Percentiles rank a stretch among this genome's conserved stretches.
phyloP scores from a whole-genome alignment of 2,113 vertebrate species.

The Artemisiospiza belli region DNA sequence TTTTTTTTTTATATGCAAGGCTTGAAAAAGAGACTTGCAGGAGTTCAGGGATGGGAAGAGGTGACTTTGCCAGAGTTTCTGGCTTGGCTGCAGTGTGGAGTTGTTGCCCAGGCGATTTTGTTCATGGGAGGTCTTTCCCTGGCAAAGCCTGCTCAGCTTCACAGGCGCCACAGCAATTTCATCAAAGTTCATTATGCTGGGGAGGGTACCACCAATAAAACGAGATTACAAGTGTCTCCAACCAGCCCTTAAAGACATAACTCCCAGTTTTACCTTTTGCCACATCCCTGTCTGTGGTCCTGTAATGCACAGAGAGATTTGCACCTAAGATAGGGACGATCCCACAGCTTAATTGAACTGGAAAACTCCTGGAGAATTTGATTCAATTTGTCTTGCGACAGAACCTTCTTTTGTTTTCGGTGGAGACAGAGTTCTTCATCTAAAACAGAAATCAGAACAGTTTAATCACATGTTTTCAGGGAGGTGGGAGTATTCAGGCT shows the following conservation, averaged over 20 bases:
- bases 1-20: background rate
- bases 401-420: conserved; percentile 39
- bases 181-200: conserved; percentile 79
- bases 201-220: conserved; percentile 77
- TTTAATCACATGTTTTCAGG: conserved; percentile 54
- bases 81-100: conserved; percentile 38
- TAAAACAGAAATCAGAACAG: conserved; percentile 50
- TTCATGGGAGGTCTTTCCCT: conserved; percentile 77
- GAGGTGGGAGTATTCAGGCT: background rate
- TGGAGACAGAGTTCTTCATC: conserved; percentile 52
- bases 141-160: conserved; percentile 69
- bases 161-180: conserved; percentile 78
- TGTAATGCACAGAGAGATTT: conserved; percentile 59
- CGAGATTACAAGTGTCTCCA: conserved; percentile 77
- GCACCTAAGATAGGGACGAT: conserved; percentile 60
- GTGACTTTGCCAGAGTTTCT: conserved; percentile 62
- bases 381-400: conserved; percentile 63
- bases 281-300: conserved; percentile 70
- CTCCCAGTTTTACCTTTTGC: conserved; percentile 68
- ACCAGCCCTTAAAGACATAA: conserved; percentile 72
- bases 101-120: conserved; percentile 56
- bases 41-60: background rate
- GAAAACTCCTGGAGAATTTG: conserved; percentile 46
- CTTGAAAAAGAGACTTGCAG: conserved; percentile 30
- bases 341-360: conserved; percentile 59